Base-by-base conservation (phyloP, 2,797 vertebrate genomes). In the Chrosomus eos region DNA sequence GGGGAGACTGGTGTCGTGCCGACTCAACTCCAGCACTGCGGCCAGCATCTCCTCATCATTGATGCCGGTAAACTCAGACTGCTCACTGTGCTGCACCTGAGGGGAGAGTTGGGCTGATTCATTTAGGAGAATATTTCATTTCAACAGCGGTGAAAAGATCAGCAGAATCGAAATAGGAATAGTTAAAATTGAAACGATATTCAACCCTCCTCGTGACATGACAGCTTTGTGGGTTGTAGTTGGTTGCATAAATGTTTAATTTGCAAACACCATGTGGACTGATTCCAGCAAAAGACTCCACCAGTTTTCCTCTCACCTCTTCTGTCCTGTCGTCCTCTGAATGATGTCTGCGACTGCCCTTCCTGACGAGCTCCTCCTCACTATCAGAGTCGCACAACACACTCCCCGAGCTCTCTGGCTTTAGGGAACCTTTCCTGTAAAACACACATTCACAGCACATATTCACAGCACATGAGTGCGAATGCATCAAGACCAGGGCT, bases 11-110 rank as follows among this genome's bases (percentile, higher is more conserved):
- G 94, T 90, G 88, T 99, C 98, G 73, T 94, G 96, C 28, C 96
- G 97, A 91, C 97, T 99, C 90, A 98, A 96, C 91, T 99, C 98
- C 68, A 99, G 91, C 87, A 98, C 97, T 0, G 97, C 97, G 0
- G 96, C 97, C 55, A 99, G 89, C 91, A 99, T 95, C 85, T 99
- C 98, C 5, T 99, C 98, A 53, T 99, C 98, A 0, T 95, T 98
- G 88, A 99, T 96, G 60, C 92, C 94, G 6, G 95, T 93, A 81
- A 97, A 97, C 73, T 97, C 94, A 0, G 94, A 71, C 31, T 92
- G 86, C 19, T 98, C 96, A 79, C 87, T 93, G 88, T 95, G 96
- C 89, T 96, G 93, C 83, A 90, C 89, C 95, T 93, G 85, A 1
- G 7, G 38, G 10, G 43, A 1, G 43, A 45, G 43, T 5, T 0